Conservation (phyloP, 1,140 invertebrate genomes). For the Heliconius nattereri region DNA sequence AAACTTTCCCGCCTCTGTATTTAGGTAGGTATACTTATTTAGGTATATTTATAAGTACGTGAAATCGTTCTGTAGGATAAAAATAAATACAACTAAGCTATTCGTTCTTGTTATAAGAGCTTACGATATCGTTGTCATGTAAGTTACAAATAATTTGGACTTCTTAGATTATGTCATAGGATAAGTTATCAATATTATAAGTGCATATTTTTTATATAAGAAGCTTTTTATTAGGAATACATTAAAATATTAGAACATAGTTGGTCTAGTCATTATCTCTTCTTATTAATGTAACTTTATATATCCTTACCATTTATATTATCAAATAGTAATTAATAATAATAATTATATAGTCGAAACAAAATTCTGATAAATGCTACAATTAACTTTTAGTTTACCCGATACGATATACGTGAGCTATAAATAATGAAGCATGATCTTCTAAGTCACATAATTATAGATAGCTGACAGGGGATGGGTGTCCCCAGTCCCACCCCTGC, state of each 20-base stretch:
- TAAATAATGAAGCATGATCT: constrained; percentile 41
- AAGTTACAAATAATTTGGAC: not conserved
- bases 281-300: no score
- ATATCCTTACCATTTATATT: no score
- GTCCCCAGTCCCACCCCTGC: constrained; percentile 57
- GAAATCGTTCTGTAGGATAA: not conserved
- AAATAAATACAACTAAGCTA: not conserved
- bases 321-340: not conserved
- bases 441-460: constrained; percentile 65
- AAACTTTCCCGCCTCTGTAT: constrained; percentile 14
- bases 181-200: not conserved
- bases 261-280: no score
- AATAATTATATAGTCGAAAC: not conserved
- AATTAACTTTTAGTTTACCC: constrained; percentile 10
- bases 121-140: not conserved
- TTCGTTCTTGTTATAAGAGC: not conserved
- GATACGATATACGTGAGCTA: constrained; percentile 26
- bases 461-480: constrained; percentile 46
- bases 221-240: no score
- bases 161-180: not conserved
- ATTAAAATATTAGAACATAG: no score
- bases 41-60: not conserved
- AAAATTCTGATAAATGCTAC: not conserved
- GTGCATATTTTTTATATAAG: no score
- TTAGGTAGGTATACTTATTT: no score